Evolutionary conservation across 2,113 vertebrate genomes (phyloP).

Genomic region (Scomber scombrus): DNA sequence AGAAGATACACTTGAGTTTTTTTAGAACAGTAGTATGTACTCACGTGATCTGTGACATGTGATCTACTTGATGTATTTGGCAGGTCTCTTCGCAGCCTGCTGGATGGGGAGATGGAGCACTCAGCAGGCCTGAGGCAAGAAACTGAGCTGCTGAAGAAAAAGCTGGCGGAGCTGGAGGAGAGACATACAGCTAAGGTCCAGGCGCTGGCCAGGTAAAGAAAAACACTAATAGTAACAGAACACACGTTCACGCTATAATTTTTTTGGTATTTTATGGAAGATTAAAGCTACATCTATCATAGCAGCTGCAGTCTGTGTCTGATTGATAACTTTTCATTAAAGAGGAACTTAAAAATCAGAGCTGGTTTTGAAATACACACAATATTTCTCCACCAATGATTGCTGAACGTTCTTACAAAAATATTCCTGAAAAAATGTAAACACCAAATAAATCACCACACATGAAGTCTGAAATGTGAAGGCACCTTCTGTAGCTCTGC

Average conservation of each 20-base stretch:
- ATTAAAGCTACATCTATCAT: background rate
- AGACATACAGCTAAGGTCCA: slow-evolving; percentile 91
- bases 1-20: background rate
- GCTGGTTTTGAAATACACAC: too few species aligned
- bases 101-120: slow-evolving; percentile 98
- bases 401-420: too few species aligned
- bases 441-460: too few species aligned
- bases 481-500: too few species aligned
- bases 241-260: background rate
- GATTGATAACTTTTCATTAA: too few species aligned
- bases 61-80: background rate
- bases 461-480: too few species aligned
- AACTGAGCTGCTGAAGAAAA: slow-evolving; percentile 89
- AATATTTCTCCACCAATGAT: too few species aligned
- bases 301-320: too few species aligned
- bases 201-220: slow-evolving; percentile 90
- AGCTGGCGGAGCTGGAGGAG: slow-evolving; percentile 92
- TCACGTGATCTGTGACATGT: slow-evolving; percentile 1
- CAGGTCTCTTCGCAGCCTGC: slow-evolving; percentile 93
- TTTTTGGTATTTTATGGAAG: background rate
- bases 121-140: slow-evolving; percentile 93
- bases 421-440: too few species aligned
- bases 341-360: too few species aligned
- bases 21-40: background rate
- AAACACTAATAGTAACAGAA: background rate